A percentile compares a stretch with the other conserved stretches of the same genome.
phyloP scores from a whole-genome alignment of 2,888 invertebrate species.

The Chydorus sphaericus region DNA sequence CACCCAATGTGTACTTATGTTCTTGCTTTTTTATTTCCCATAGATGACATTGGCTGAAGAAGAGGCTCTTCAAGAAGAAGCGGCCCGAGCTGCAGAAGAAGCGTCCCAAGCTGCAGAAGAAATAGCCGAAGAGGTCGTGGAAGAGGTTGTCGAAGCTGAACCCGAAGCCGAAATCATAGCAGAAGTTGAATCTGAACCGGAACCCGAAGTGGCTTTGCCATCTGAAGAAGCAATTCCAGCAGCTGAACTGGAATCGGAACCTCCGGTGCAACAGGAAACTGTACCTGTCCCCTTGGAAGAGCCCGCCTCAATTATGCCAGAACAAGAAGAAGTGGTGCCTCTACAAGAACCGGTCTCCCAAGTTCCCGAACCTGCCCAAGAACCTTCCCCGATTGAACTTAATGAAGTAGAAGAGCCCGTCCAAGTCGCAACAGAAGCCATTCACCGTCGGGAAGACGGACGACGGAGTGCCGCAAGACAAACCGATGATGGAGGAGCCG shows the following conservation, averaged over 20 bases:
- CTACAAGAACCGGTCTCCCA: background rate
- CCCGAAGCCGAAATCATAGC: background rate
- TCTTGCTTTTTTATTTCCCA: no score
- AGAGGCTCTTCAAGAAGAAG: background rate
- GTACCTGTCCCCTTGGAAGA: background rate
- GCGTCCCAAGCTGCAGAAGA: background rate
- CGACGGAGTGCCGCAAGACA: no score
- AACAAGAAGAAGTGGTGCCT: constrained; percentile 19
- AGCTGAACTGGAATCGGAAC: no score
- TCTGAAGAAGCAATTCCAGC: no score
- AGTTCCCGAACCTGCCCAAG: background rate
- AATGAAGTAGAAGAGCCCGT: background rate
- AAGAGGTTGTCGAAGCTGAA: no score
- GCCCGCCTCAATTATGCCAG: background rate
- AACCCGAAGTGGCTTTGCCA: no score
- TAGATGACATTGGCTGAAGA: background rate
- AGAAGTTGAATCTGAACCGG: no score
- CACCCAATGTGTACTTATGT: background rate
- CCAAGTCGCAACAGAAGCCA: background rate
- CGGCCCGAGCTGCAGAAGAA: background rate
- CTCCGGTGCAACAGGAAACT: background rate
- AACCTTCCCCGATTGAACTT: background rate
- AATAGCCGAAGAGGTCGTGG: background rate
- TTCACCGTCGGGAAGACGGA: background rate
- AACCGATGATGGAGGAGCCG: background rate